A percentile compares a stretch with the other conserved stretches of the same genome.
Evolutionary conservation across 2,888 invertebrate genomes (phyloP).

Genomic region (Yponomeuta sedellus): DNA sequence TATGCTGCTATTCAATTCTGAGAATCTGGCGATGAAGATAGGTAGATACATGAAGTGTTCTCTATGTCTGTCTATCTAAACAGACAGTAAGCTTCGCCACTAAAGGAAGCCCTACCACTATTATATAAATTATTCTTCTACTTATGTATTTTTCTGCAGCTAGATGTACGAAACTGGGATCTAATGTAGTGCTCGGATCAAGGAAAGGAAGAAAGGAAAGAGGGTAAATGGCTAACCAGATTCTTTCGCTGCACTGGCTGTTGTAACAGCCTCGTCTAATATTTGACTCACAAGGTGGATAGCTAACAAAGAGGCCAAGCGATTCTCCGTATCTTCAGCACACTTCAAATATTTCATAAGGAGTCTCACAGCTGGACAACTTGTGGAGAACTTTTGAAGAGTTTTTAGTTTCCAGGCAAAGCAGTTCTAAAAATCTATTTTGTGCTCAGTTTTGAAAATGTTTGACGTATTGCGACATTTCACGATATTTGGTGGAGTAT

Average conservation of each 20-base stretch:
- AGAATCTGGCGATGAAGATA: no score
- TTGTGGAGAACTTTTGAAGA: not conserved
- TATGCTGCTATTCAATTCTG: no score
- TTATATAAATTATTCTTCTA: not conserved
- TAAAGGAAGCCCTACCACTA: not conserved
- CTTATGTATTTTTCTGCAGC: not conserved
- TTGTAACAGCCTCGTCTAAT: slow-evolving; percentile 56
- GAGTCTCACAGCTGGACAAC: not conserved
- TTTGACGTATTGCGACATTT: not conserved
- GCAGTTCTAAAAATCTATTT: not conserved
- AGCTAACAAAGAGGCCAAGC: slow-evolving; percentile 42
- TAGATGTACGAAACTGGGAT: not conserved
- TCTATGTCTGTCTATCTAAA: no score
- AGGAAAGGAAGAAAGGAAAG: not conserved
- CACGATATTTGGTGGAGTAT: not conserved
- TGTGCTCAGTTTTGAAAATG: no score
- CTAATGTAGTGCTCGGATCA: slow-evolving; percentile 2
- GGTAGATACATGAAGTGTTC: no score
- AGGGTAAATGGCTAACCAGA: slow-evolving; percentile 38
- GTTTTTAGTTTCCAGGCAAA: not conserved
- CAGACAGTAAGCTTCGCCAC: no score
- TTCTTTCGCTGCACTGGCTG: slow-evolving; percentile 48
- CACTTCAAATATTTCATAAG: slow-evolving; percentile 14
- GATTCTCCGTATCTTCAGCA: slow-evolving; percentile 17
- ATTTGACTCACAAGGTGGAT: slow-evolving; percentile 57